Evolutionary conservation across 2,888 invertebrate genomes (phyloP), one percentile per base, ranked within the genome.

Genomic region (Blastobasis lacticolella): DNA sequence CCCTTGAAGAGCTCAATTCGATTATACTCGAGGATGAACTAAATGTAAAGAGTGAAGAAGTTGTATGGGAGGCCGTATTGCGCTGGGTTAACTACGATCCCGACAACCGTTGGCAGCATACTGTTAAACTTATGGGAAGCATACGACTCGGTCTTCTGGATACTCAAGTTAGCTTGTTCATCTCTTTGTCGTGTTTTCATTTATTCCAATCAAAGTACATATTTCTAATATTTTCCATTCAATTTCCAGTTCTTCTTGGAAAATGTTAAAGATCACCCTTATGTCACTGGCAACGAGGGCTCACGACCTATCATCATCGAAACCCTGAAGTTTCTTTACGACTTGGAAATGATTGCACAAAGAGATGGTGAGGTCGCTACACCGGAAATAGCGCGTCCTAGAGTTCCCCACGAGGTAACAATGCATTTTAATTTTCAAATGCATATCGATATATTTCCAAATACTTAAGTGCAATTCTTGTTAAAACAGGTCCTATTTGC

Each of bases 231-330:
- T 48, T 47, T 5, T 41, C 10, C n/a, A 6, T 51, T 37, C 58
- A 52, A 57, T 50, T 62, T 70, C n/a, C 90, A 96, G 89, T 97
- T 94, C 77, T 97, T 97, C 77, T 90, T 97, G 74, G 97, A 97
- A 75, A 93, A 94, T 70, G 95, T 96, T 0, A 96, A 95, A 75
- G 94, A 95, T 58, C 96, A 97, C 75, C 93, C 93, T 0, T 97
- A 95, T 75, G 95, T 98, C 0, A 90, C 92, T 8, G 93, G 93
- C 49, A 94, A 94, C 69, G 95, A 95, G 58, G 92, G 92, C 7
- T 96, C 97, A 61, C 91, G 95, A 10, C 96, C 97, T 0, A 92
- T 97, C 58, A 94, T 97, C 57, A 95, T 97, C 41, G 96, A 97
- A 76, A 96, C 97, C 0, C 84, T 97, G 43, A 95, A 95, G 73